Conservation (phyloP, 2,888 invertebrate genomes). For the Gortyna flavago region DNA sequence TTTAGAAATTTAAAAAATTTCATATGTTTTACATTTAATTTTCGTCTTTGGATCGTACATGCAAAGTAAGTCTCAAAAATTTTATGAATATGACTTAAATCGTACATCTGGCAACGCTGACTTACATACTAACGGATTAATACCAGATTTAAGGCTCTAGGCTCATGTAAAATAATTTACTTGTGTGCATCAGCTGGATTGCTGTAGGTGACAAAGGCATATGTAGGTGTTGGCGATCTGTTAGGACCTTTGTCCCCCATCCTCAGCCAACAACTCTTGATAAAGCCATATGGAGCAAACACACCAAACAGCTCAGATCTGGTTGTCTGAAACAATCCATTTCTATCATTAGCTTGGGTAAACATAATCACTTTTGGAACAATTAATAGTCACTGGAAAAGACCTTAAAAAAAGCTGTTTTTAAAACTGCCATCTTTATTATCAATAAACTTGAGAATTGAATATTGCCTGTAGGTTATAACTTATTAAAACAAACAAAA, state of each 20-base stretch:
- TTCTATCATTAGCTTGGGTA: not conserved
- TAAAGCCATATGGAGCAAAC: conserved; percentile 90
- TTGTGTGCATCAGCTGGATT: conserved; percentile 88
- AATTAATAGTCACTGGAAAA: not conserved
- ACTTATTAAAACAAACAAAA: fast-evolving
- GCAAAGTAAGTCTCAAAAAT: too few relatives aligned
- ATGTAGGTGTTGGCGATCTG: conserved; percentile 80
- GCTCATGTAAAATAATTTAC: conserved; percentile 75
- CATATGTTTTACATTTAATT: too few relatives aligned
- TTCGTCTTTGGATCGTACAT: too few relatives aligned
- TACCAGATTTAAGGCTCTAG: not conserved
- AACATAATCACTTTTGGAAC: not conserved
- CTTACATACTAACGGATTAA: not conserved
- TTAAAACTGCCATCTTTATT: not conserved
- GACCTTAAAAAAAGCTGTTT: not conserved
- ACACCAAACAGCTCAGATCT: conserved; percentile 87
- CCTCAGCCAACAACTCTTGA: conserved; percentile 89
- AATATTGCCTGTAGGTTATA: not conserved
- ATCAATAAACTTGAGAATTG: not conserved
- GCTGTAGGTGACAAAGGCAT: conserved; percentile 90
- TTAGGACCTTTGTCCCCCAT: conserved; percentile 84
- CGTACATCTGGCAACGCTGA: too few relatives aligned
- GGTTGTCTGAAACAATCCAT: conserved; percentile 84
- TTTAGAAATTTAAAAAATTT: too few relatives aligned
- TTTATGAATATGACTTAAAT: too few relatives aligned